Evolutionary conservation across 2,888 invertebrate species (phyloP), one percentile per base, ranked within the genome.

Genomic region (Steromphala cineraria): DNA sequence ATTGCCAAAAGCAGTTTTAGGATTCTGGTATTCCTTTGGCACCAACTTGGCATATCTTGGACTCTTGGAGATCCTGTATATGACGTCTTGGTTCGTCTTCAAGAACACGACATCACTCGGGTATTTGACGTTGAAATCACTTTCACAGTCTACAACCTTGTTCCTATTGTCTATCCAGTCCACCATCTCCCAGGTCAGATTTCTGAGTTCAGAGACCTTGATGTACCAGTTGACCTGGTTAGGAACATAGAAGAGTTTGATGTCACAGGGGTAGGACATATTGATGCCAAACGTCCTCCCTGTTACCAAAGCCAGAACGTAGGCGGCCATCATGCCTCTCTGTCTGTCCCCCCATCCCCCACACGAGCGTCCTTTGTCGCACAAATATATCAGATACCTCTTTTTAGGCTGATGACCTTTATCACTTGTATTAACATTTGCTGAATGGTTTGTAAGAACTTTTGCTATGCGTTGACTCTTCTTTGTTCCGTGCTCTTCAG

Each of bases 291-390:
- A 81, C 13, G 71, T 67, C 0, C 85, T 81, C 8, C 80, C 78
- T 2, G 81, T 74, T 31, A 83, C 78, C 13, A 75, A 31, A 1
- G 85, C 80, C 46, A 85, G 67, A 10, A 82, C 67, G 53, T 81
- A 85, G 15, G 78, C 53, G n/a, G 78, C 71, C 28, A 79, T 79
- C 7, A 86, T 75, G 0, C 81, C 81, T 4, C 81, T 71, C 55
- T 86, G 85, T 2, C 85, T 78, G 36, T 86, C 85, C 5, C 84
- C 82, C 84, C 82, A 84, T 5, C 85, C 85, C 1, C 83, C 84
- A 79, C 85, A 85, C n/a, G 77, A 55, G 13, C 53, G 53, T 0
- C 3, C 5, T 4, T 56, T 17, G 7, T 76, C 80, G 53, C 85
- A 85, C 8, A 82, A 75, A 75, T 84, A 85, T 52, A 85, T 81